These are phyloP conservation scores for Apogon talboti DNA, from an alignment of 2,797 vertebrate genomes.

Conservation along the genomic window DNA sequence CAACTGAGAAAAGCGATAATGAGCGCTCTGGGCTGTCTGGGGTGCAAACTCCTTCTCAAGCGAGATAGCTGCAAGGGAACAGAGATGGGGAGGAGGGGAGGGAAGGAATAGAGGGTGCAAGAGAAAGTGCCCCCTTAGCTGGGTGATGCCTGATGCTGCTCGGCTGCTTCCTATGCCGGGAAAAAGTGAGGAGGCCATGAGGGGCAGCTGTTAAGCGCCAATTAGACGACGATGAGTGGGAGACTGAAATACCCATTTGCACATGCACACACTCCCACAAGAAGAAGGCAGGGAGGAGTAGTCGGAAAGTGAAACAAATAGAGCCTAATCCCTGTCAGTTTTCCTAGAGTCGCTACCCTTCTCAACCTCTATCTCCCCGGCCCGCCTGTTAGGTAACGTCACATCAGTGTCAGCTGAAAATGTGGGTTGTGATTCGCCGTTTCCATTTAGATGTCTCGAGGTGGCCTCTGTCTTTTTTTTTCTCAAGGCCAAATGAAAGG, in stretches of 20 bases:
- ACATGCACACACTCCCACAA: conserved; percentile 27
- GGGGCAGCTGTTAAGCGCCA: conserved; percentile 79
- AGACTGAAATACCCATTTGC: conserved; percentile 65
- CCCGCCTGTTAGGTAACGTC: conserved; percentile 43
- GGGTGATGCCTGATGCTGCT: conserved; percentile 70
- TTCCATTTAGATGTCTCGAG: conserved; percentile 23
- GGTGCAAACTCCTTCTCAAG: conserved; percentile 64
- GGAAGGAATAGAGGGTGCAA: conserved; percentile 44
- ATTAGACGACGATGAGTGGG: conserved; percentile 73
- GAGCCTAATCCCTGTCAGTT: conserved; percentile 60
- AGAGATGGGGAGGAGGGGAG: not conserved
- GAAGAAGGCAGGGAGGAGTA: conserved; percentile 41
- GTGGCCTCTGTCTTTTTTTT: conserved; percentile 24
- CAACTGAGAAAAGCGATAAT: conserved; percentile 72
- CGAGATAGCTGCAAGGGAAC: conserved; percentile 57
- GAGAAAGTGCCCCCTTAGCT: conserved; percentile 76
- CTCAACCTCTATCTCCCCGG: conserved; percentile 35
- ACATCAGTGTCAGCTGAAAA: conserved; percentile 38
- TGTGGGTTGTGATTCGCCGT: conserved; percentile 38
- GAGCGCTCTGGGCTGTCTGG: conserved; percentile 71
- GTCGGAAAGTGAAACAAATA: conserved; percentile 67
- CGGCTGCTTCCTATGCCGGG: conserved; percentile 70
- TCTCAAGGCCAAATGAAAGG: conserved; percentile 48
- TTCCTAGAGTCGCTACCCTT: conserved; percentile 18
- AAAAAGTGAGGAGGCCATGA: conserved; percentile 63